Evolutionary conservation across 2,888 invertebrate species (phyloP), one percentile per base, ranked within the genome.

Genomic region (Ormia ochracea): DNA sequence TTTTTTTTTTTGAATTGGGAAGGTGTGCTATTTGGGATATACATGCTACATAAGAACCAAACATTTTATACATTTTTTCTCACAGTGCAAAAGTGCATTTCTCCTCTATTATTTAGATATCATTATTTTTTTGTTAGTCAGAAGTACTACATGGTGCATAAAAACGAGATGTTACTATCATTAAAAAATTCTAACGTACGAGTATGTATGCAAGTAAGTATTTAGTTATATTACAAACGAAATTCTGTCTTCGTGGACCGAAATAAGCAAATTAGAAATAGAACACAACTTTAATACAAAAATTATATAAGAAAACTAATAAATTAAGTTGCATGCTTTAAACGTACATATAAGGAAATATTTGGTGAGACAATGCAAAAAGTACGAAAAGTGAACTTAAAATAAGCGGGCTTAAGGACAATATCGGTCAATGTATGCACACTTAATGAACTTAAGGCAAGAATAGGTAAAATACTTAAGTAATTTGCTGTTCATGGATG

Each of bases 41-140:
- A 70, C 76, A 77, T 77, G 76, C 76, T 63, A 70, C 69, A 77
- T 56, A 63, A 77, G 69, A 70, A 77, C 76, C 76, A 77, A 77
- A 77, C 76, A 77, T 77, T 74, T n/a, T n/a, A n/a, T n/a, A n/a
- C n/a, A 52, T 17, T 54, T 75, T 77, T 59, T 77, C 63, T 65
- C 76, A 77, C 69, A 70, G 69, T 77, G 76, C 76, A 77, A 50
- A 65, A 26, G 76, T 77, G 76, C 69, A 59, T 17, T 28, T 33
- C 33, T 33, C 26, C 38, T 50, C 38, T 28, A 12, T 31, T 63
- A 17, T 33, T 10, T 21, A 19, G n/a, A n/a, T n/a, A 50, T 33
- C n/a, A 3, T 19, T 26, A 65, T 31, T 43, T 36, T 36, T 38
- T 14, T 58, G 6, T 58, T 12, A 45, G 38, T 52, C 14, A 21